Conservation (phyloP, 2,888 invertebrate species). For the Apodemia duryi region DNA sequence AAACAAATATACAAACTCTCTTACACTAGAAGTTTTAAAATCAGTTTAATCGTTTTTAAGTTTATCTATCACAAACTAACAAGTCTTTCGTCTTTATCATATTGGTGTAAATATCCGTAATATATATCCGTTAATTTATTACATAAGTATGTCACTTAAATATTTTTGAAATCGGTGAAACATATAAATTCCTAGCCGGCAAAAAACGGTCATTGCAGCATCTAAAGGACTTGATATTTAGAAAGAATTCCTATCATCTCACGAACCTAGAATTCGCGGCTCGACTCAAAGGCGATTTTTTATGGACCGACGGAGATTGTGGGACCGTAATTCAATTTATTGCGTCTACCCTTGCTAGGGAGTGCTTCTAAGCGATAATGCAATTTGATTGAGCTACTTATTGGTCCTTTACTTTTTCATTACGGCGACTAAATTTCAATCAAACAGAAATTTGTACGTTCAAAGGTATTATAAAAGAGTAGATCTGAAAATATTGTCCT, state of each 20-base stretch:
- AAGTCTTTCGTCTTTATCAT: too few relatives aligned
- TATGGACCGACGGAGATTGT: slow-evolving; percentile 56
- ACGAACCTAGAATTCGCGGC: slow-evolving; percentile 33
- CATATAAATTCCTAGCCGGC: too few relatives aligned
- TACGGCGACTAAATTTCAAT: slow-evolving; percentile 53
- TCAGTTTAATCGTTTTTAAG: too few relatives aligned
- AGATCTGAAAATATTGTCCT: neutral
- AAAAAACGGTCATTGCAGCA: neutral
- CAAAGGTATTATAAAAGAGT: slow-evolving; percentile 28
- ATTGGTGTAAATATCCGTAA: too few relatives aligned
- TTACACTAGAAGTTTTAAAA: too few relatives aligned
- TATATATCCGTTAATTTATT: too few relatives aligned
- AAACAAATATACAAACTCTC: too few relatives aligned
- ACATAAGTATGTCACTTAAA: too few relatives aligned
- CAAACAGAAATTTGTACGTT: slow-evolving; percentile 32
- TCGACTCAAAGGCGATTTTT: slow-evolving; percentile 54
- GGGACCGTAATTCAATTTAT: slow-evolving; percentile 67
- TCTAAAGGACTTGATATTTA: neutral
- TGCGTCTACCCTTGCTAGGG: slow-evolving; percentile 51
- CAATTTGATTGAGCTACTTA: slow-evolving; percentile 72
- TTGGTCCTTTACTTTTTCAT: slow-evolving; percentile 70
- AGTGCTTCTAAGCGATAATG: slow-evolving; percentile 59
- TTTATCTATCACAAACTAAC: too few relatives aligned
- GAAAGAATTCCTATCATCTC: slow-evolving; percentile 49
- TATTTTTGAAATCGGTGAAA: too few relatives aligned